Conservation (phyloP, 2,888 invertebrate species). For the Spatulosminthurus flaviceps region DNA sequence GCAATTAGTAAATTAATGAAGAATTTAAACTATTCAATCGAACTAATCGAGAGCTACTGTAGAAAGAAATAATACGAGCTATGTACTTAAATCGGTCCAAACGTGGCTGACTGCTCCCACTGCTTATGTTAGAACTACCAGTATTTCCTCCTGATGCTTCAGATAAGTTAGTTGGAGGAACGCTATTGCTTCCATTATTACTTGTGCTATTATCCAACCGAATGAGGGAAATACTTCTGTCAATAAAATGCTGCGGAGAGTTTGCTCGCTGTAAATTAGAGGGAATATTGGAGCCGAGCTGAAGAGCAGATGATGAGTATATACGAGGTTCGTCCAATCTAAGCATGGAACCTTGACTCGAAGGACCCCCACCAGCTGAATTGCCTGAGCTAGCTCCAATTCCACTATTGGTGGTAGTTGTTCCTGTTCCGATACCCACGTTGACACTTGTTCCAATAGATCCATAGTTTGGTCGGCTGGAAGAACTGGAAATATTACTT, state of each 20-base stretch:
- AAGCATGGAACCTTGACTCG: constrained; percentile 57
- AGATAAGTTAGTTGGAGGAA: constrained; percentile 19
- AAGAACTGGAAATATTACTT: constrained; percentile 33
- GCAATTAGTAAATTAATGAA: too few relatives aligned
- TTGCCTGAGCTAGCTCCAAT: neutral
- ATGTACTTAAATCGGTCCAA: constrained; percentile 44
- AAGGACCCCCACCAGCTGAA: constrained; percentile 47
- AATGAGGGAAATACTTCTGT: constrained; percentile 63
- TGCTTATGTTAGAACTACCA: constrained; percentile 23
- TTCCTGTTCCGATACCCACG: constrained; percentile 1
- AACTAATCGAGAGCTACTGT: too few relatives aligned
- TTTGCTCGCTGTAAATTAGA: constrained; percentile 56
- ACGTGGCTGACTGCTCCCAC: constrained; percentile 37
- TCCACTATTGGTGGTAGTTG: constrained; percentile 37
- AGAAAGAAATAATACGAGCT: too few relatives aligned
- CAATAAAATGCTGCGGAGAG: constrained; percentile 62
- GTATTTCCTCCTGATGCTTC: constrained; percentile 45
- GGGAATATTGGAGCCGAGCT: constrained; percentile 58
- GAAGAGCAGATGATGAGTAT: constrained; percentile 62
- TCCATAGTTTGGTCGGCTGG: constrained; percentile 56
- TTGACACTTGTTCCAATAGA: constrained; percentile 24
- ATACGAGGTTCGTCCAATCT: constrained; percentile 63
- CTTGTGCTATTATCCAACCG: constrained; percentile 59
- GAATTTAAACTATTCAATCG: too few relatives aligned
- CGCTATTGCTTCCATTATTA: constrained; percentile 55